Percentiles rank a stretch among this genome's conserved stretches.
phyloP scores from a whole-genome alignment of 2,113 vertebrate species.

The Amblyornis subalaris region DNA sequence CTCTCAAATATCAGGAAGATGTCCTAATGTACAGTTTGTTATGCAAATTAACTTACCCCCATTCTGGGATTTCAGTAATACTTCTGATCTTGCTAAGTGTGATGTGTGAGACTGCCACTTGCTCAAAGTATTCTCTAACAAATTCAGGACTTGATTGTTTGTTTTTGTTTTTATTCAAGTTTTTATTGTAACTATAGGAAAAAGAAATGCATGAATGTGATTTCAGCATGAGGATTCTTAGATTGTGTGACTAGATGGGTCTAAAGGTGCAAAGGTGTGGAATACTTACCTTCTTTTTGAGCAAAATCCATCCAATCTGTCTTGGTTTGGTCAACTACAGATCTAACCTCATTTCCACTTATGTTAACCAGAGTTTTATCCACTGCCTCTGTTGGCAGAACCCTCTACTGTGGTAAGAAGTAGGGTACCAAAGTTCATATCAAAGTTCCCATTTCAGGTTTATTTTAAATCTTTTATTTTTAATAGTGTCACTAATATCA shows the following conservation, averaged over 20 bases:
- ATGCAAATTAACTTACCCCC: not conserved
- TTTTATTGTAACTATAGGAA: not conserved
- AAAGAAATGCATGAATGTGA: not conserved
- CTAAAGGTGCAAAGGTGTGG: not conserved
- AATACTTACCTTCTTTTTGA: not conserved
- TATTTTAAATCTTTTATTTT: not conserved
- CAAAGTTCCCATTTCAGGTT: not conserved
- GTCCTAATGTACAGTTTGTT: not conserved
- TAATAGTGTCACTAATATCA: not conserved
- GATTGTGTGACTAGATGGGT: not conserved
- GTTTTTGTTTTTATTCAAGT: not conserved
- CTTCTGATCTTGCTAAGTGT: not conserved
- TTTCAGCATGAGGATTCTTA: not conserved
- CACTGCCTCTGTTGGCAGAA: not conserved
- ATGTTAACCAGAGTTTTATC: not conserved
- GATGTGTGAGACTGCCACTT: not conserved
- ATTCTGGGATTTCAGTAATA: not conserved
- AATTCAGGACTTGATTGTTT: not conserved
- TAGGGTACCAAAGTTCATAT: not conserved
- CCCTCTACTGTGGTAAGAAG: not conserved
- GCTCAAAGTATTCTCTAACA: not conserved
- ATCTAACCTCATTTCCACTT: not conserved
- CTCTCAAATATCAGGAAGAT: not conserved
- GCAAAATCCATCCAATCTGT: not conserved
- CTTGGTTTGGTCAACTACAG: not conserved